Base-by-base conservation (phyloP, 1,140 invertebrate genomes). In the Neodiprion virginianus region DNA sequence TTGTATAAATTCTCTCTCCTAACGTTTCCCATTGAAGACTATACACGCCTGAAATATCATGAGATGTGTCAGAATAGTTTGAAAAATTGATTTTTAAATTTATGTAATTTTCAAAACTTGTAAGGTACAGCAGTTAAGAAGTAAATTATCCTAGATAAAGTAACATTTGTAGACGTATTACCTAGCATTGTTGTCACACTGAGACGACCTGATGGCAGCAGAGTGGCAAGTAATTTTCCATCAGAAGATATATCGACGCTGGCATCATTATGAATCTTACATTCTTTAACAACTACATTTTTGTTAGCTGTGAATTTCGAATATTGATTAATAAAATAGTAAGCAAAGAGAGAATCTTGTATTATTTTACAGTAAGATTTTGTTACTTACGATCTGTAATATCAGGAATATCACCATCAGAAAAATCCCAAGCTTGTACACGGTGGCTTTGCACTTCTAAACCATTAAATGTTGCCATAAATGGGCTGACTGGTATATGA, bases 201-300 rank as follows among this genome's bases (percentile, higher is more conserved):
- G 78, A 90, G 90, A 76, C 92, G 88, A 17, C 91, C 91, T 23
- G 91, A 90, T 14, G 92, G 94, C 8, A 95, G 86, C 73, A 96
- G 88, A 2, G 95, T 93, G 2, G 94, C 94, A 48, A 97, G 86
- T 47, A 95, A 87, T n/a, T 91, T 91, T 8, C 95, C 95, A 86
- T 96, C 94, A 47, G 91, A 91, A 0, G 95, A 96, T 75, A 96
- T 93, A 83, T 96, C 95, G 75, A 96, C 93, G 85, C 94, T 96
- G 1, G 95, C 95, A 84, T 96, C 95, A 82, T 96, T 97, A 80
- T 96, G 95, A 67, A 97, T 95, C 83, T 93, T 95, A 85, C 95
- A 96, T 82, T 95, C 92, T 50, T 90, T 89, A 5, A 96, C 95
- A 9, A 97, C 93, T 61, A 97, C 86, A 84, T 96, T 96, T 76